Evolutionary conservation across 2,888 invertebrate genomes (phyloP), one percentile per base, ranked within the genome.

Genomic region (Heliconius hortense): DNA sequence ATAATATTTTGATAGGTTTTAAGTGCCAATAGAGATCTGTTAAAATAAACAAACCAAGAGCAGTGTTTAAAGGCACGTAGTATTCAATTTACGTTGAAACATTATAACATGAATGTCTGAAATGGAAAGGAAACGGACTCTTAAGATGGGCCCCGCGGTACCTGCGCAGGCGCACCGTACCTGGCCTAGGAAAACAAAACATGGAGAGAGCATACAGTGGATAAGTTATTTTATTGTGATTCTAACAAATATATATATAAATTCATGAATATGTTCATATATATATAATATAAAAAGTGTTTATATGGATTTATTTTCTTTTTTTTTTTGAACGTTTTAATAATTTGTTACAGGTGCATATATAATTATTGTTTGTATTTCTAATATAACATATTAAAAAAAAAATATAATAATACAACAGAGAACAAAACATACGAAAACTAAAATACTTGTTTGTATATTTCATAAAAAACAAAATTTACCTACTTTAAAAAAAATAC

Each of bases 171-270:
- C 88, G 90, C 89, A 88, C 80, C 86, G 82, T 92, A 92, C 93
- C 93, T 94, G 92, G 91, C 91, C 93, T 92, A 93, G 92, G 92
- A 93, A 93, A 93, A 92, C 92, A 93, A 90, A 87, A 83, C 84
- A 81, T 81, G 80, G 70, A 77, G 81, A 76, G 60, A 75, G 73
- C 70, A 75, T 86, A 86, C 59, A 74, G 77, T 86, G 89, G 93
- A 92, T 84, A 84, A 35, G 78, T 66, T 73, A 31, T 48, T 62
- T 66, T 66, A 15, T 13, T 15, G 10, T 18, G 10, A 15, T 15
- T 35, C 1, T 60, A 39, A 4, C 7, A n/a, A 64, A 39, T 48
- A 48, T 21, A 48, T 0, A 48, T 7, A 7, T 48, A 15, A 48
- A 18, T 48, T 18, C 18, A 18, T 5, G 18, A 4, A 43, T 43